phyloP scores from a whole-genome alignment of 2,113 vertebrate species.

The Acanthisitta chloris region DNA sequence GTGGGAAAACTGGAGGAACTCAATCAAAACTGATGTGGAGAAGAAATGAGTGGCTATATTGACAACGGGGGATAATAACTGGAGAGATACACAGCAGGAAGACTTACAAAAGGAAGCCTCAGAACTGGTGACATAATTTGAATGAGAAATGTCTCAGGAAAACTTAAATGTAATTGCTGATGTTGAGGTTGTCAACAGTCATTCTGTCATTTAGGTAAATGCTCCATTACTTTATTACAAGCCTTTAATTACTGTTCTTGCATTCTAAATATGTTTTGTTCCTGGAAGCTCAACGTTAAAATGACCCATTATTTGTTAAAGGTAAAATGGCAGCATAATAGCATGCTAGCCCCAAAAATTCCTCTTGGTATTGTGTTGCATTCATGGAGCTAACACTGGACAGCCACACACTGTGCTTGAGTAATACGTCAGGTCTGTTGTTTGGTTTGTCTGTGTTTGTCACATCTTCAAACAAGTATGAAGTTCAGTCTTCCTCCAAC shows the following conservation, averaged over 20 bases:
- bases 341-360: not conserved
- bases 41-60: conserved; percentile 24
- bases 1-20: conserved; percentile 36
- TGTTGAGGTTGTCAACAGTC: conserved; percentile 16
- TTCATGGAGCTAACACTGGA: not conserved
- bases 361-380: not conserved
- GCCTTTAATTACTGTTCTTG: conserved; percentile 14
- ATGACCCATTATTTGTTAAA: not conserved
- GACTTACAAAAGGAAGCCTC: not conserved
- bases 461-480: not conserved
- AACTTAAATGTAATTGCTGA: conserved; percentile 35
- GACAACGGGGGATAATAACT: not conserved
- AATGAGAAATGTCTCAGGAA: conserved; percentile 41
- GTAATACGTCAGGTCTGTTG: not conserved
- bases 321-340: not conserved
- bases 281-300: not conserved
- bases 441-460: not conserved
- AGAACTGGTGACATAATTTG: conserved; percentile 11
- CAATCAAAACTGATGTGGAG: conserved; percentile 14
- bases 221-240: conserved; percentile 14
- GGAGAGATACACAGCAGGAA: not conserved
- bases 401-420: not conserved
- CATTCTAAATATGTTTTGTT: not conserved
- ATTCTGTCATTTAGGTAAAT: conserved; percentile 36
- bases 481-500: not conserved